Base-by-base conservation (phyloP, 2,797 vertebrate species). In the Glossophaga mutica region DNA sequence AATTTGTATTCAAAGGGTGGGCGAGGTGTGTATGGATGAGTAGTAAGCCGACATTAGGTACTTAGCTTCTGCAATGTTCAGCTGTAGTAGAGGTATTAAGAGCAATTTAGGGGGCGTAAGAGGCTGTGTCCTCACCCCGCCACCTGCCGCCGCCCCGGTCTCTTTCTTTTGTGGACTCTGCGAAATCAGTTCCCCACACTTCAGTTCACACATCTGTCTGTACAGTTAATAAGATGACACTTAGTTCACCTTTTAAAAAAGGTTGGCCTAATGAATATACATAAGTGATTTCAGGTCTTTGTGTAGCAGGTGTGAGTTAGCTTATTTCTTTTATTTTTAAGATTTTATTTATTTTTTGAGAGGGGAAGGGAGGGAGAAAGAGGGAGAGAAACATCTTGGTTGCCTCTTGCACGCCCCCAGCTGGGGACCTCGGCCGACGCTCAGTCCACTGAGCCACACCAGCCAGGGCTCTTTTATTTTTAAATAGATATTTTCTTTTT, bases 401-500 rank as follows among this genome's bases (percentile, higher is more conserved):
- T 62, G 59, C 26, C 26, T 62, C 59, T 32, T 15, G 5, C 59
- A 62, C 26, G 11, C 59, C 59, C 26, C 59, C 29, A 62, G 2
- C 26, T 62, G 29, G 59, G 59, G 59, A 29, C 59, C 59, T 14
- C 26, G 59, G 59, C 59, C 6, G 0, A n/a, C 59, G 7, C 29
- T 65, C 29, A 8, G 6, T 18, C 62, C 29, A 18, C 62, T 65
- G 32, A 65, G 62, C 32, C 62, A 65, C 32, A 65, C 32, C 15
- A n/a, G 32, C 62, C 29, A n/a, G 62, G 62, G 32, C 62, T 18
- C 32, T 68, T 37, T 34, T 68, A 37, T 88, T 84, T 96, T 86
- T 89, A 83, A 87, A 65, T 55, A 91, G 14, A 29, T 34, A 21
- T 83, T 96, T 91, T 87, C 44, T 55, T 74, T 86, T 71, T 92